Conservation (phyloP, 2,888 invertebrate genomes). For the Lepetodrilus schrolli region DNA sequence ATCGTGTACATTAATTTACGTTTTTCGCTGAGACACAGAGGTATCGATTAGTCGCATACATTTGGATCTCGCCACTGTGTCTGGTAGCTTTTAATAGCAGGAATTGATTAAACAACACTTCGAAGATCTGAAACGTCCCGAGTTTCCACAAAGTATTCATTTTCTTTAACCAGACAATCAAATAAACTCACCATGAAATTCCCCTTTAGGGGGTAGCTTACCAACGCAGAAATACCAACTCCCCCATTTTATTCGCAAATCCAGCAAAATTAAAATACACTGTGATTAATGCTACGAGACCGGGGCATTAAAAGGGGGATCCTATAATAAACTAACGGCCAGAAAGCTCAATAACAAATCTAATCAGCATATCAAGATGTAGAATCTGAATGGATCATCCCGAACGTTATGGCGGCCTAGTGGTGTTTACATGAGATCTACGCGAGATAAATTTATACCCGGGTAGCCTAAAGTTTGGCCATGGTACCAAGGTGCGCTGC, state of each 20-base stretch:
- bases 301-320: background rate
- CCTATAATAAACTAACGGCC: slow-evolving; percentile 1
- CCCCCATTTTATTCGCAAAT: background rate
- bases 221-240: background rate
- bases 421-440: background rate
- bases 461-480: background rate
- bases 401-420: background rate
- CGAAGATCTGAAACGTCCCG: background rate
- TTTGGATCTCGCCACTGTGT: background rate
- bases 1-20: too few species aligned
- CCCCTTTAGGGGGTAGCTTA: background rate
- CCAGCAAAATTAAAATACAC: slow-evolving; percentile 8
- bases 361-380: background rate
- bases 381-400: background rate
- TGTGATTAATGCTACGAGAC: background rate
- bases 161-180: background rate
- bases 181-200: slow-evolving; percentile 21
- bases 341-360: background rate
- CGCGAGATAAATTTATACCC: background rate
- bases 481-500: background rate
- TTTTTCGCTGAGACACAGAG: background rate
- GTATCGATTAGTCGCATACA: background rate
- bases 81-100: background rate
- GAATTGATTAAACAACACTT: background rate
- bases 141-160: background rate